Percentiles rank a stretch among this genome's conserved stretches.
phyloP scores from a whole-genome alignment of 1,140 invertebrate genomes.

The Magallana gigas region DNA sequence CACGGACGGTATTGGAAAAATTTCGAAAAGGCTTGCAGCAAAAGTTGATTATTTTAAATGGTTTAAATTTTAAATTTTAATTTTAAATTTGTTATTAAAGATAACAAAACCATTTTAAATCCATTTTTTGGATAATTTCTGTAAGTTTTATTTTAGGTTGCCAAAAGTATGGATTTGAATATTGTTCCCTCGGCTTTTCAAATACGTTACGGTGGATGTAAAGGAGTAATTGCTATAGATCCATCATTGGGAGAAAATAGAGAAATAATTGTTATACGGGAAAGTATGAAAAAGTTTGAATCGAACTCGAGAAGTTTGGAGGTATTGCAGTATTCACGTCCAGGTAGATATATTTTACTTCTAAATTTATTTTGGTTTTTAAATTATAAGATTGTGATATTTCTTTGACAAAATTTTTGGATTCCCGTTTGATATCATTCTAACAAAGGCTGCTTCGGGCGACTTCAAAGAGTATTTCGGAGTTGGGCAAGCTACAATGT shows the following conservation, averaged over 20 bases:
- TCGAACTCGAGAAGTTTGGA: constrained; percentile 35
- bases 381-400: too few relatives aligned
- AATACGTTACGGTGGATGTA: constrained; percentile 49
- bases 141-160: background rate
- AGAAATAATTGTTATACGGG: constrained; percentile 22
- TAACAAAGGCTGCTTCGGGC: too few relatives aligned
- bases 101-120: background rate
- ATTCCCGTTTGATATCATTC: too few relatives aligned
- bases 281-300: constrained; percentile 47
- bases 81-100: too few relatives aligned
- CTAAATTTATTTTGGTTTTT: too few relatives aligned
- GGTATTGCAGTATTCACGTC: constrained; percentile 22
- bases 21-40: background rate
- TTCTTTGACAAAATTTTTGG: too few relatives aligned
- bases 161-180: background rate
- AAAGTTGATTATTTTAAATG: background rate
- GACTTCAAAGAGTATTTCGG: too few relatives aligned
- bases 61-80: too few relatives aligned
- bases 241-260: constrained; percentile 19
- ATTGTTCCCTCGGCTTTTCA: constrained; percentile 40
- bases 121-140: too few relatives aligned
- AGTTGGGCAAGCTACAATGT: too few relatives aligned
- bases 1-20: constrained; percentile 43
- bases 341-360: background rate
- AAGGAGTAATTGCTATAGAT: constrained; percentile 42